phyloP scores from a whole-genome alignment of 2,113 vertebrate genomes.

The Platysternon megacephalum region DNA sequence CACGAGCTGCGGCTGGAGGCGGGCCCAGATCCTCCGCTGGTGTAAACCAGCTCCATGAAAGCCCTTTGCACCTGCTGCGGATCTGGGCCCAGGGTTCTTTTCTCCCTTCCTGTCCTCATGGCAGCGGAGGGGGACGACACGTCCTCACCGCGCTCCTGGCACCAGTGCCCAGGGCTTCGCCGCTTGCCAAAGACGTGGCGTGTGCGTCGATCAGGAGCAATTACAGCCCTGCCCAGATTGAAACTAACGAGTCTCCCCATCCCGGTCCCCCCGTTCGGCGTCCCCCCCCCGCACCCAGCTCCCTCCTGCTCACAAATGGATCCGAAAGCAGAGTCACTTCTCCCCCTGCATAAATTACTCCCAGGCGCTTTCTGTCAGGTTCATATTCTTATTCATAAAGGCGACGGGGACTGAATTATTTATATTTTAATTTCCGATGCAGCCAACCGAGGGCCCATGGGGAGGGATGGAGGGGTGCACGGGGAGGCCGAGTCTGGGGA shows the following conservation, averaged over 20 bases:
- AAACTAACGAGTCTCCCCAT: not conserved
- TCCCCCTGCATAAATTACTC: not conserved
- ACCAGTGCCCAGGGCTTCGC: not conserved
- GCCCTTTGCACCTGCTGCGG: not conserved
- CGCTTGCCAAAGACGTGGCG: not conserved
- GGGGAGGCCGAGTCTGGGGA: not conserved
- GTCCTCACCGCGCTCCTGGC: not conserved
- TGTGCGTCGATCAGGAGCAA: not conserved
- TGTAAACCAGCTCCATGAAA: not conserved
- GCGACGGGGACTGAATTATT: slow-evolving; percentile 16
- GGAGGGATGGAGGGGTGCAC: not conserved
- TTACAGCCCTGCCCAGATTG: not conserved
- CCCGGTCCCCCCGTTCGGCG: not conserved
- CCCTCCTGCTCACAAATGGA: not conserved
- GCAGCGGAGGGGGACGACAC: rapidly evolving
- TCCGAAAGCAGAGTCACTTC: not conserved
- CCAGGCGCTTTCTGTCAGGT: not conserved
- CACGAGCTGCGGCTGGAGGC: not conserved
- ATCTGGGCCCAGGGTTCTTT: not conserved
- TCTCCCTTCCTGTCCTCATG: not conserved
- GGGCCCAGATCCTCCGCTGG: not conserved
- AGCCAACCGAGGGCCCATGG: not conserved
- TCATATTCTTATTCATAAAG: not conserved
- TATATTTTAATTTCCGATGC: slow-evolving; percentile 18
- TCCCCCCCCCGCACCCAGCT: not conserved